Evolutionary conservation across 2,888 invertebrate genomes (phyloP).

Genomic region (Sericinus montela): DNA sequence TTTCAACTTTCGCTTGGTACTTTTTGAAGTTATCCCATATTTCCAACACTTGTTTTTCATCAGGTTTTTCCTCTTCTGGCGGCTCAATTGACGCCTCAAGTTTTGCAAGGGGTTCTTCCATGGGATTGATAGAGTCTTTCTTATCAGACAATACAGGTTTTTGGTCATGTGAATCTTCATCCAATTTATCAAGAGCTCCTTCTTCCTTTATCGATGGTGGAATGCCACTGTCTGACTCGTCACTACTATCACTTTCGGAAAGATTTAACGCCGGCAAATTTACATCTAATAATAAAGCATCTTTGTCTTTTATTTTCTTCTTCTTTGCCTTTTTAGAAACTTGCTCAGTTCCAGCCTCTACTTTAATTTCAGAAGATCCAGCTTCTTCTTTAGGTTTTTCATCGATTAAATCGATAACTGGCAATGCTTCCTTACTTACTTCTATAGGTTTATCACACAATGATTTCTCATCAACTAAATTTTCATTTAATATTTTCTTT

Average conservation of each 20-base stretch:
- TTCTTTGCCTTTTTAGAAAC: constrained; percentile 66
- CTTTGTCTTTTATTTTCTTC: constrained; percentile 69
- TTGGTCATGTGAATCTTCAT: constrained; percentile 35
- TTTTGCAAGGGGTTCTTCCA: constrained; percentile 29
- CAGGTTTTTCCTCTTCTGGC: constrained; percentile 72
- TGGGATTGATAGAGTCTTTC: constrained; percentile 25
- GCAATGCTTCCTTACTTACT: constrained; percentile 48
- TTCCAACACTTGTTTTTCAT: constrained; percentile 81
- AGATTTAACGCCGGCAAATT: constrained; percentile 90
- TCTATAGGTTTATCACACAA: constrained; percentile 42
- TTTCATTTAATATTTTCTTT: constrained; percentile 50
- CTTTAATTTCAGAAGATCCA: constrained; percentile 50
- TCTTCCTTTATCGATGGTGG: constrained; percentile 38
- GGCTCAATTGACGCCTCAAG: constrained; percentile 36
- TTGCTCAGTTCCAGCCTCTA: constrained; percentile 46
- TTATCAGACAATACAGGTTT: constrained; percentile 27
- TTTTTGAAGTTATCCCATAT: constrained; percentile 89
- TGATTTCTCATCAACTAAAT: constrained; percentile 45
- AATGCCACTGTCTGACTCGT: constrained; percentile 76
- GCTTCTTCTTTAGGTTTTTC: constrained; percentile 54
- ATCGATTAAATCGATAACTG: constrained; percentile 60
- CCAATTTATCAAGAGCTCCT: constrained; percentile 31
- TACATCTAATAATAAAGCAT: constrained; percentile 68
- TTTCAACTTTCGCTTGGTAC: constrained; percentile 85
- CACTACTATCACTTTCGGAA: constrained; percentile 90